phyloP scores from a whole-genome alignment of 2,888 invertebrate genomes.

The Pristionchus japonicus region DNA sequence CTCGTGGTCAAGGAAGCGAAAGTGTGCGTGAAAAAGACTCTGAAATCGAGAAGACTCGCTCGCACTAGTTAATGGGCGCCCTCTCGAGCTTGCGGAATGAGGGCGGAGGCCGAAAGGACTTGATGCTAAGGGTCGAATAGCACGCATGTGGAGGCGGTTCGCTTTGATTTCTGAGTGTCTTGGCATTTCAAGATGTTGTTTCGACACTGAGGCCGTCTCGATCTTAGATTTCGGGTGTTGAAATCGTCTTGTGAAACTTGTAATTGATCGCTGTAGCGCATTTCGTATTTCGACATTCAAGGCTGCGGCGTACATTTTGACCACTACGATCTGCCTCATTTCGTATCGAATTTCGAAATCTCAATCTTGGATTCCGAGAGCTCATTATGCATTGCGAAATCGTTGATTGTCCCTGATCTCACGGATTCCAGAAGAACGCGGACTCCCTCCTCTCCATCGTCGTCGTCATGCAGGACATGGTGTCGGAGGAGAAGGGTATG shows the following conservation, averaged over 20 bases:
- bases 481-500: constrained; percentile 55
- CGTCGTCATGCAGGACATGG: constrained; percentile 69
- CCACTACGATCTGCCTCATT: no score
- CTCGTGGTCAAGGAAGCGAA: background rate
- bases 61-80: background rate
- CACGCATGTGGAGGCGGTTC: background rate
- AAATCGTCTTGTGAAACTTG: no score
- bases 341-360: no score
- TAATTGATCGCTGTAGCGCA: no score
- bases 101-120: no score
- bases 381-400: background rate
- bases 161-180: no score
- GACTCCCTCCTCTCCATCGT: constrained; percentile 71
- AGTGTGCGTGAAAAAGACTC: background rate
- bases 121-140: background rate
- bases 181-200: no score
- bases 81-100: background rate
- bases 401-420: background rate
- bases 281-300: no score
- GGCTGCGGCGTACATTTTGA: no score
- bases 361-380: no score
- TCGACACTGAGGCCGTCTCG: no score
- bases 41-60: background rate
- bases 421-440: constrained; percentile 66
- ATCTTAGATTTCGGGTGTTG: no score